Evolutionary conservation across 2,888 invertebrate species (phyloP), one percentile per base, ranked within the genome.

Genomic region (Cyclophora albipunctata): DNA sequence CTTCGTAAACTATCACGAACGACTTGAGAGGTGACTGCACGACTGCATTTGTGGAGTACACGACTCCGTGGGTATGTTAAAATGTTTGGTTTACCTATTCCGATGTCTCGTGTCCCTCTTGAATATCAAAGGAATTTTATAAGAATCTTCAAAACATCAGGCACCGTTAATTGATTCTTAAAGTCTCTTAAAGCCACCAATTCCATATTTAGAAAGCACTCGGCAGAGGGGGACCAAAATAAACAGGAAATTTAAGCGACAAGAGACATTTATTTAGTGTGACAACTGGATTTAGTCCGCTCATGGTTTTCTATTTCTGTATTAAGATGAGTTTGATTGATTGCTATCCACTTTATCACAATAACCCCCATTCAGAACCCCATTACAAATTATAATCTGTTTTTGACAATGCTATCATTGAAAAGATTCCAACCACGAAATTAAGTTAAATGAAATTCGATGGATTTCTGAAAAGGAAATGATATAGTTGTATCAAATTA

Each of bases 231-330:
- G 66, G 68, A 79, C 81, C 64, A 75, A 83, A 86, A 85, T 85
- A 85, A 78, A 77, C 83, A 69, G 73, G 79, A 81, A 79, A 83
- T 79, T 76, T 78, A 75, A 79, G 78, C 73, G 77, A 76, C 68
- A 63, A 62, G 69, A 66, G 71, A 72, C 80, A 81, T 84, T 80
- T 81, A 84, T 84, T 80, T 78, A 72, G 78, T 75, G 80, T 78
- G 83, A 81, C 84, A 81, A 67, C 74, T 67, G 73, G 71, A 76
- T 73, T 75, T 78, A 71, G 65, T 77, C 75, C 71, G 69, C 77
- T 77, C 77, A 76, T 71, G 73, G 72, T 54, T 50, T 50, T 71
- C 77, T 81, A 79, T 81, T 80, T 69, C 58, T 60, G 62, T 54
- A 7, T 47, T 45, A 40, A 4, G 34, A 49, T 20, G 20, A 20